A percentile compares a stretch with the other conserved stretches of the same genome.
Conservation (phyloP, 2,888 invertebrate genomes). For the Xylocampa areola region DNA sequence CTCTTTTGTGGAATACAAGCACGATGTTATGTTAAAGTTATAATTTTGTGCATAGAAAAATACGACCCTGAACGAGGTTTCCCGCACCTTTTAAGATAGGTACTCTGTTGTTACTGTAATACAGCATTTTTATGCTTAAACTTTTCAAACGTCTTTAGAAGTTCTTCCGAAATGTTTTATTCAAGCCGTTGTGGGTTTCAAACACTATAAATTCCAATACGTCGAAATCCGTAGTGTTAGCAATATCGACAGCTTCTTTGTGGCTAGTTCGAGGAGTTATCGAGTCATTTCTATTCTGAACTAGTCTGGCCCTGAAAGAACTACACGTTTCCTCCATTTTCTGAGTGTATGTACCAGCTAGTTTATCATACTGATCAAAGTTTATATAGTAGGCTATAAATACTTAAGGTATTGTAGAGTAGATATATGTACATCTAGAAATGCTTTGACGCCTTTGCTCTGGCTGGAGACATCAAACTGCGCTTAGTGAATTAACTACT, state of each 20-base stretch:
- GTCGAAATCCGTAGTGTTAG: constrained; percentile 15
- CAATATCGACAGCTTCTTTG: constrained; percentile 32
- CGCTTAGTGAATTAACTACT: no score
- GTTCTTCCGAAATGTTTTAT: constrained; percentile 29
- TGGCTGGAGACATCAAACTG: no score
- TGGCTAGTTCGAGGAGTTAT: constrained; percentile 22
- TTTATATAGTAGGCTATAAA: neutral
- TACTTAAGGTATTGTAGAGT: no score
- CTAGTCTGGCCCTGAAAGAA: neutral
- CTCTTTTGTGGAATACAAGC: no score
- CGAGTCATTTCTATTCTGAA: constrained; percentile 27
- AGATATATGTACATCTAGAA: no score
- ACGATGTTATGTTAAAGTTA: no score
- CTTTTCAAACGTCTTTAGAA: neutral
- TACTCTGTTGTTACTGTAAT: no score
- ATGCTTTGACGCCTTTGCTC: no score
- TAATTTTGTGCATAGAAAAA: no score
- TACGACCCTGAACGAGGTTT: no score
- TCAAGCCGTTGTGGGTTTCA: constrained; percentile 12
- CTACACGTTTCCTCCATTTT: constrained; percentile 1
- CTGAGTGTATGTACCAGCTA: constrained; percentile 1
- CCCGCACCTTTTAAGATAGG: no score
- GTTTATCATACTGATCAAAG: constrained; percentile 5
- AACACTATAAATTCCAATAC: constrained; percentile 34
- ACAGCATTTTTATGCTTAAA: no score